These are phyloP conservation scores for Uria aalge DNA, from an alignment of 2,113 vertebrate genomes.

Conservation along the genomic window DNA sequence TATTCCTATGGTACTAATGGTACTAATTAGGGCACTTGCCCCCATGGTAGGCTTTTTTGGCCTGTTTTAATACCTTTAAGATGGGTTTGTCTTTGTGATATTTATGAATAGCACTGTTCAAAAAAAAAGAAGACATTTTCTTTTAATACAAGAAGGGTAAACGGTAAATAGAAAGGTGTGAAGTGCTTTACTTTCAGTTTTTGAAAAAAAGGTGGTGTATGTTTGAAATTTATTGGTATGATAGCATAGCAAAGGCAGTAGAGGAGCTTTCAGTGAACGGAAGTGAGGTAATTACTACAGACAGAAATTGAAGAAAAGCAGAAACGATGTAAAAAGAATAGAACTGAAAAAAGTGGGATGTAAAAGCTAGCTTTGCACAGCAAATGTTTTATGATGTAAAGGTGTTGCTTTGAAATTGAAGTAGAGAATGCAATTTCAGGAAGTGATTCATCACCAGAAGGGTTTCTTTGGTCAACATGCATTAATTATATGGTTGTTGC, in stretches of 20 bases:
- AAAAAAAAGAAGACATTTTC: neutral
- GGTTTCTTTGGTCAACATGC: neutral
- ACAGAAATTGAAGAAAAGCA: neutral
- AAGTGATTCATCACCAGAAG: neutral
- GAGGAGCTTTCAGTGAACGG: neutral
- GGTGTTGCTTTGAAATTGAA: slow-evolving; percentile 2
- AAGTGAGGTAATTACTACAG: neutral
- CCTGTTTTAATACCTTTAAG: neutral
- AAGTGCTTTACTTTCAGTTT: neutral
- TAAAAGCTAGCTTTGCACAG: slow-evolving; percentile 1
- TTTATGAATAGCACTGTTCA: neutral
- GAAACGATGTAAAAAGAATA: neutral
- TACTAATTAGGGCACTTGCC: neutral
- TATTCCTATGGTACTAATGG: neutral
- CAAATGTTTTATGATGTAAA: neutral
- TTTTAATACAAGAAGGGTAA: neutral
- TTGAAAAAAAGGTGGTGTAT: neutral
- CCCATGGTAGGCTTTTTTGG: neutral
- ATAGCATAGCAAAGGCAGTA: neutral
- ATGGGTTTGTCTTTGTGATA: neutral
- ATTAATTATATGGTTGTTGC: neutral
- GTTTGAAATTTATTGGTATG: neutral
- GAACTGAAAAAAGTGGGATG: neutral
- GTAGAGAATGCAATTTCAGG: neutral
- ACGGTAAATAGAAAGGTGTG: neutral